Percentiles rank a stretch among this genome's conserved stretches.
Evolutionary conservation across 1,140 invertebrate genomes (phyloP).

Genomic region (Drosophila kurseongensis): DNA sequence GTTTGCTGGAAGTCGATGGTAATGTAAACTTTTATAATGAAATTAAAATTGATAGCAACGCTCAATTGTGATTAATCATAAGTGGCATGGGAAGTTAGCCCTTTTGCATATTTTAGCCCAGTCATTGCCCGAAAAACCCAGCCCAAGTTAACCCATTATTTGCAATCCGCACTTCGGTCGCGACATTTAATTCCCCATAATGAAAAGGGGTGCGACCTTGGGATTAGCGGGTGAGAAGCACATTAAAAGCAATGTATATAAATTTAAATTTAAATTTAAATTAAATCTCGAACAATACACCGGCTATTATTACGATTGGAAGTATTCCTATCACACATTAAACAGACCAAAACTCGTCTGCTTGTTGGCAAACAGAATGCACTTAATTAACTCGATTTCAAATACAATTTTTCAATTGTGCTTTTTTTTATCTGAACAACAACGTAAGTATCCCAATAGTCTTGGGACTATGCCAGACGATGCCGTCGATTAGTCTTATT

Average conservation of each 20-base stretch:
- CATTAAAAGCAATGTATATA: slow-evolving; percentile 49
- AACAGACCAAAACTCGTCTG: slow-evolving; percentile 51
- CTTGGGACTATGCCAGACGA: slow-evolving; percentile 35
- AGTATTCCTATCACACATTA: slow-evolving; percentile 50
- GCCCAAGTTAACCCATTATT: slow-evolving; percentile 35
- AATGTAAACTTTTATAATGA: slow-evolving; percentile 75
- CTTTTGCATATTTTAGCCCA: slow-evolving; percentile 18
- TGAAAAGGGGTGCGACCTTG: slow-evolving; percentile 53
- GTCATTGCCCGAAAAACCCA: slow-evolving; percentile 31
- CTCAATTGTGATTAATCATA: slow-evolving; percentile 56
- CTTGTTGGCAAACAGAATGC: slow-evolving; percentile 61
- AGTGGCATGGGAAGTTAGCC: slow-evolving; percentile 6
- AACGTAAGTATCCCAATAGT: slow-evolving; percentile 18
- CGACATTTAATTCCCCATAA: slow-evolving; percentile 38
- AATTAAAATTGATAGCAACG: slow-evolving; percentile 72
- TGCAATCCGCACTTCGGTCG: slow-evolving; percentile 31
- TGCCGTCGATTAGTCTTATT: slow-evolving; percentile 32
- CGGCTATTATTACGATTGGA: slow-evolving; percentile 44
- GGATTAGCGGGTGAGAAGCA: slow-evolving; percentile 63
- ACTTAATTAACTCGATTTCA: slow-evolving; percentile 58
- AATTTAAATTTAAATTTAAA: slow-evolving; percentile 52
- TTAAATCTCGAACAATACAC: slow-evolving; percentile 56
- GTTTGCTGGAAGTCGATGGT: slow-evolving; percentile 41
- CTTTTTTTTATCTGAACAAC: slow-evolving; percentile 2
- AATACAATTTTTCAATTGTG: slow-evolving; percentile 37